A percentile compares a stretch with the other conserved stretches of the same genome.
Conservation (phyloP, 2,113 vertebrate genomes). For the Hippocampus guttulatus region DNA sequence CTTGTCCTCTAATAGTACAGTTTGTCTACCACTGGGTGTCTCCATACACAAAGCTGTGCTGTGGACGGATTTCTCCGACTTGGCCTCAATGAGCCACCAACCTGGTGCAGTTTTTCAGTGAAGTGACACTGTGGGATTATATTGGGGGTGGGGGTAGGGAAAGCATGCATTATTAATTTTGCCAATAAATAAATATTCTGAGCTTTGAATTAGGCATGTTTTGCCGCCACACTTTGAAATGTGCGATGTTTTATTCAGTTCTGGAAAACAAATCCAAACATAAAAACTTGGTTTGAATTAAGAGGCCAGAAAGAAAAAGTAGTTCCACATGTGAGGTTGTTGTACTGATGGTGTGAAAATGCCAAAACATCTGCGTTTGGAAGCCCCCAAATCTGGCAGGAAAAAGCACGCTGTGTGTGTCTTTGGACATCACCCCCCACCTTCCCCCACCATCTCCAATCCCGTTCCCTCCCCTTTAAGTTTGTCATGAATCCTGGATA, state of each 20-base stretch:
- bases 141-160: neutral
- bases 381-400: conserved; percentile 42
- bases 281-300: conserved; percentile 3
- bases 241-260: conserved; percentile 55
- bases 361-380: conserved; percentile 42
- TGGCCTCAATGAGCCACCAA: neutral
- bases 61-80: neutral
- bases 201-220: conserved; percentile 45
- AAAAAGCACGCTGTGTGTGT: conserved; percentile 50
- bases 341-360: conserved; percentile 42
- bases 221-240: conserved; percentile 45
- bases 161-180: conserved; percentile 50
- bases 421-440: conserved; percentile 50
- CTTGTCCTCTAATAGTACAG: neutral
- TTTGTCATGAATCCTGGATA: conserved; percentile 62
- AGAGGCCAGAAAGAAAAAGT: conserved; percentile 11
- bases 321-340: neutral
- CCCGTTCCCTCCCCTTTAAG: conserved; percentile 48
- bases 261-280: conserved; percentile 25
- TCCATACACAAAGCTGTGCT: conserved; percentile 50
- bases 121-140: conserved; percentile 12
- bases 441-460: conserved; percentile 25
- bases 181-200: conserved; percentile 57
- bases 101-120: neutral
- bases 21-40: conserved; percentile 56